Percentiles rank a stretch among this genome's conserved stretches.
Conservation (phyloP, 2,888 invertebrate genomes). For the Drosophila fulvimacula region DNA sequence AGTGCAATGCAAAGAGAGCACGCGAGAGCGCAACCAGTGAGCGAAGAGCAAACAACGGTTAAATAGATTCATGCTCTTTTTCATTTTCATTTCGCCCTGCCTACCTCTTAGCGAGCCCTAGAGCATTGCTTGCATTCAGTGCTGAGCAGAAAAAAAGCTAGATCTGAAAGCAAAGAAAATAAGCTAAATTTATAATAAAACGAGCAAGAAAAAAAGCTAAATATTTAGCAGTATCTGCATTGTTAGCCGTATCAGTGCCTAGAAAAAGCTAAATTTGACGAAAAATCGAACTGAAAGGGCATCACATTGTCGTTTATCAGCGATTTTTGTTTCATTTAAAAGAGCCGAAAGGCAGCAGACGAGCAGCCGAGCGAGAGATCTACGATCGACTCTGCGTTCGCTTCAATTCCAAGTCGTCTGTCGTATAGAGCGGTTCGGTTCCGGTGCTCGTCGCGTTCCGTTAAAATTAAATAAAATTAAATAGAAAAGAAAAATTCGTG, state of each 20-base stretch:
- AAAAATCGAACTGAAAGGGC: background rate
- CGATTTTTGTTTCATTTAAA: constrained; percentile 48
- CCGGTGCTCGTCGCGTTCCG: constrained; percentile 48
- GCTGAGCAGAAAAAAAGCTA: background rate
- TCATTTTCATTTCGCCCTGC: constrained; percentile 32
- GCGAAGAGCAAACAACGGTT: background rate
- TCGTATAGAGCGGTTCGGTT: constrained; percentile 65
- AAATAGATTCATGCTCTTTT: background rate
- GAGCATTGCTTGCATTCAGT: background rate
- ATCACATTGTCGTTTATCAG: constrained; percentile 57
- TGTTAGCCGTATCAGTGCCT: too few relatives aligned
- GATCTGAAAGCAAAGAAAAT: background rate
- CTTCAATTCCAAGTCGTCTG: constrained; percentile 71
- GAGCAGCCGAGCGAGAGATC: constrained; percentile 40
- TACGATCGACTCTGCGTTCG: constrained; percentile 27
- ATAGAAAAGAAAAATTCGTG: constrained; percentile 29
- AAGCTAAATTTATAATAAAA: too few relatives aligned
- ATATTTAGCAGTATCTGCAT: background rate
- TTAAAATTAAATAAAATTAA: constrained; percentile 15
- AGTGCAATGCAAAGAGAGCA: background rate
- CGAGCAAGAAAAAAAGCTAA: constrained; percentile 2
- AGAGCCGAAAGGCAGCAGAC: constrained; percentile 43
- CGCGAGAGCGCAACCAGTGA: constrained; percentile 2
- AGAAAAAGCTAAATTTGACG: background rate
- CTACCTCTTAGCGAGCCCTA: background rate